Evolutionary conservation across 2,113 vertebrate species (phyloP), one percentile per base, ranked within the genome.

Genomic region (Neolamprologus kungweensis): DNA sequence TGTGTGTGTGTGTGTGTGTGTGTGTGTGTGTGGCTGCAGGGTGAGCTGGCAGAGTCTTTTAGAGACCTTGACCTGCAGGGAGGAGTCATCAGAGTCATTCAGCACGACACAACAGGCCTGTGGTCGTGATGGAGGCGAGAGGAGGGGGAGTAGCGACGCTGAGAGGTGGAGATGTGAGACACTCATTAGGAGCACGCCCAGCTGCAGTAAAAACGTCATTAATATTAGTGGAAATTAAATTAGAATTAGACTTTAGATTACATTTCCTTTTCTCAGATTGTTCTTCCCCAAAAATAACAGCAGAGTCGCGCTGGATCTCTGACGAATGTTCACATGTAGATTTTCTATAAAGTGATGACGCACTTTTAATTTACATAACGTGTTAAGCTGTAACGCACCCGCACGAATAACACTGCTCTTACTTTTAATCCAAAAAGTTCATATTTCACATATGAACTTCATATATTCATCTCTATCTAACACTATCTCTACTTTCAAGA

Each of bases 41-140:
- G 88, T 54, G 73, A 53, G 58, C 68, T 51, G 16, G 23, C 51
- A 63, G 81, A 84, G 82, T 80, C 88, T 87, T 84, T 82, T 7
- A 85, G 81, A 81, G 81, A 79, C 80, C 57, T 31, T 19, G 65
- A 85, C 68, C 79, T 80, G 45, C 86, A 82, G 79, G 79, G 51
- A 86, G 40, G 84, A 63, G 80, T 87, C 87, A 83, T 82, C 87
- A 80, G 63, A 82, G 83, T 89, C 65, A 85, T 92, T 91, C 82
- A 87, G 75, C 83, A 19, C 83, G 55, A 83, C 84, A 90, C 91
- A 91, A 89, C 9, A 86, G 79, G 89, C 88, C 79, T 14, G 88
- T 81, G 87, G 75, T 45, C 8, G 7, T 21, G 80, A 80, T 58
- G 90, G 81, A 85, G 54, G 84, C 50, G 14, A 58, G 17, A 58